Conservation (phyloP, 2,113 vertebrate genomes). For the Lycocorax pyrrhopterus region DNA sequence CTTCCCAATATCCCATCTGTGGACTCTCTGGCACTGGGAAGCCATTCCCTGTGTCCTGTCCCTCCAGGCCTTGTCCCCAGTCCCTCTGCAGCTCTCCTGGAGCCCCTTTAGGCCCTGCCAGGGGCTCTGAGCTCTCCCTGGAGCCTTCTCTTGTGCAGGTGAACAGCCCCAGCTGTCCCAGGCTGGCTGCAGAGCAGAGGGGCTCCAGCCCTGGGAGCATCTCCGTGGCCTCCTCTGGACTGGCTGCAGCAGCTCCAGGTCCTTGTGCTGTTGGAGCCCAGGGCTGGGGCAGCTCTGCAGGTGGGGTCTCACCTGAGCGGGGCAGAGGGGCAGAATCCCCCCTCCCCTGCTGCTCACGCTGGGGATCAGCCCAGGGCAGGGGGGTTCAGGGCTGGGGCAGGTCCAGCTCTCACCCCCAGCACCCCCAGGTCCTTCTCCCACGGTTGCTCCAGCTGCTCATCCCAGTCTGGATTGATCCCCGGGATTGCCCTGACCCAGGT, state of each 20-base stretch:
- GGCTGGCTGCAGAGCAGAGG: not conserved
- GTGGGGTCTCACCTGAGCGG: not conserved
- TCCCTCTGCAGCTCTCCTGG: not conserved
- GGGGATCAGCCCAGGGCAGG: not conserved
- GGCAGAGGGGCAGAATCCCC: not conserved
- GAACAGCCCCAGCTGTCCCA: not conserved
- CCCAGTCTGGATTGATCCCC: accelerated
- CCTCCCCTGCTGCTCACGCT: not conserved
- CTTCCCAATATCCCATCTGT: not conserved
- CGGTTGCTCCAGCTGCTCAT: not conserved
- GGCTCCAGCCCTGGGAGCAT: too few relatives aligned
- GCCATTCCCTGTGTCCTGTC: not conserved
- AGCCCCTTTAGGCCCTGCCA: too few relatives aligned
- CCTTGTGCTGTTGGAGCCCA: not conserved
- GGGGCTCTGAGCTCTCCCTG: too few relatives aligned
- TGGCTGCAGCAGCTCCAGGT: not conserved
- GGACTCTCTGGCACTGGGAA: not conserved
- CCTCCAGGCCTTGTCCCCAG: not conserved
- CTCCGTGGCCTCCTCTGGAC: too few relatives aligned
- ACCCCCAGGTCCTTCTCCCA: not conserved
- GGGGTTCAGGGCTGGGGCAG: not conserved
- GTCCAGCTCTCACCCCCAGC: not conserved
- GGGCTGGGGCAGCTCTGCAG: not conserved
- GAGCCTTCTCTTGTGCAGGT: too few relatives aligned
- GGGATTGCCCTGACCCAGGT: not conserved